Percentiles rank a stretch among this genome's conserved stretches.
phyloP scores from a whole-genome alignment of 2,113 vertebrate genomes.

The Tragulus kanchil region DNA sequence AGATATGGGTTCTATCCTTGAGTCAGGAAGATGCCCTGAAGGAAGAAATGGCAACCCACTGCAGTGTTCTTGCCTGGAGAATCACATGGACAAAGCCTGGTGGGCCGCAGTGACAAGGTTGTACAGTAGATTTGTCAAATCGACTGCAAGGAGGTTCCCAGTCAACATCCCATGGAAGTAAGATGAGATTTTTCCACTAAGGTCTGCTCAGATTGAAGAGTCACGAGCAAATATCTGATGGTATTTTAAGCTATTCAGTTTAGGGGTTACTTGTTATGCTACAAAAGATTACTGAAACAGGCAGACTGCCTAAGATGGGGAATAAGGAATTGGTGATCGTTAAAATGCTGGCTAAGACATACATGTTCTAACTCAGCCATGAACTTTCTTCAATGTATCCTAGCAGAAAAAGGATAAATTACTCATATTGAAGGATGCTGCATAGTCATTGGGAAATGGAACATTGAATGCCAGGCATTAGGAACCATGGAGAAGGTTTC shows the following conservation, averaged over 20 bases:
- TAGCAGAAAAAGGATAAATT: background rate
- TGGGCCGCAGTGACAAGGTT: background rate
- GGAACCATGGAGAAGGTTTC: background rate
- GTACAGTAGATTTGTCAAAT: too few species aligned
- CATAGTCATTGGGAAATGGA: background rate
- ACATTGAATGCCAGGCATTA: background rate
- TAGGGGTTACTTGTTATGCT: background rate
- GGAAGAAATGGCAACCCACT: too few species aligned
- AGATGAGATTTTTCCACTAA: background rate
- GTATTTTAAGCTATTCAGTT: background rate
- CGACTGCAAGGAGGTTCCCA: background rate
- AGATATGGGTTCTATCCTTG: too few species aligned
- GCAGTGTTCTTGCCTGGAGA: too few species aligned
- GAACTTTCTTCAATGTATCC: background rate
- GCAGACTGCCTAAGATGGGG: background rate
- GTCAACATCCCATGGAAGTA: background rate
- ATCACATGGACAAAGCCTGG: too few species aligned
- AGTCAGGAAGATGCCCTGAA: too few species aligned
- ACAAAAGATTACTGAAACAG: background rate
- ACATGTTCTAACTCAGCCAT: background rate
- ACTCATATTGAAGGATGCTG: background rate
- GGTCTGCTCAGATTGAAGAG: background rate
- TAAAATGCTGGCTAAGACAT: background rate
- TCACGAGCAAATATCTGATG: background rate
- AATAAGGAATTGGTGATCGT: background rate